A percentile compares a stretch with the other conserved stretches of the same genome.
Evolutionary conservation across 2,888 invertebrate genomes (phyloP).

Genomic region (Eudemis profundana): DNA sequence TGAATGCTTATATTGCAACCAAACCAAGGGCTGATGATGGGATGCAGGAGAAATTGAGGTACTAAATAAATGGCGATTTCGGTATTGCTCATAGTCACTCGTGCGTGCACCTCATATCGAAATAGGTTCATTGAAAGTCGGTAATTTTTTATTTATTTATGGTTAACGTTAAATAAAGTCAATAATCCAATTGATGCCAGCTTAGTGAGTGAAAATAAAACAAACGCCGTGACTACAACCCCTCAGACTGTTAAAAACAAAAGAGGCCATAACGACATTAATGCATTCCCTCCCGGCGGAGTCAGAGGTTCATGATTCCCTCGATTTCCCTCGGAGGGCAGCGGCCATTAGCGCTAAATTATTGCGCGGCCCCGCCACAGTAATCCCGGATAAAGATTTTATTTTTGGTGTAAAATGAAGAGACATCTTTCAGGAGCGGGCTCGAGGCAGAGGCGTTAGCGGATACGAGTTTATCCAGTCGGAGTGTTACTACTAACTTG

Average conservation of each 20-base stretch:
- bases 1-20: too few relatives aligned
- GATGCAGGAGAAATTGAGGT: too few relatives aligned
- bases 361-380: slow-evolving; percentile 61
- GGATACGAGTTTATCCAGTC: too few relatives aligned
- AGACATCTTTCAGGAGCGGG: slow-evolving; percentile 65
- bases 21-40: too few relatives aligned
- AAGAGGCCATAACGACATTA: slow-evolving; percentile 42
- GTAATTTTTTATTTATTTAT: too few relatives aligned
- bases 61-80: too few relatives aligned
- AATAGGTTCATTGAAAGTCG: too few relatives aligned
- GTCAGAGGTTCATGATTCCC: slow-evolving; percentile 43
- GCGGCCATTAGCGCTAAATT: slow-evolving; percentile 77
- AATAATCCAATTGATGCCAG: too few relatives aligned
- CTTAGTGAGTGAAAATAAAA: neutral
- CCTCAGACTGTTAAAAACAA: slow-evolving; percentile 31
- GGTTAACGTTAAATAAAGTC: too few relatives aligned
- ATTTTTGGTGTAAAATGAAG: slow-evolving; percentile 79
- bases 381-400: slow-evolving; percentile 77
- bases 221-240: neutral
- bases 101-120: too few relatives aligned
- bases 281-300: slow-evolving; percentile 51
- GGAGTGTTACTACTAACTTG: too few relatives aligned
- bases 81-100: too few relatives aligned
- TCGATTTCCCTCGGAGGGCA: slow-evolving; percentile 66
- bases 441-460: slow-evolving; percentile 34